phyloP scores from a whole-genome alignment of 2,797 vertebrate genomes.

The Sus cebifrons region DNA sequence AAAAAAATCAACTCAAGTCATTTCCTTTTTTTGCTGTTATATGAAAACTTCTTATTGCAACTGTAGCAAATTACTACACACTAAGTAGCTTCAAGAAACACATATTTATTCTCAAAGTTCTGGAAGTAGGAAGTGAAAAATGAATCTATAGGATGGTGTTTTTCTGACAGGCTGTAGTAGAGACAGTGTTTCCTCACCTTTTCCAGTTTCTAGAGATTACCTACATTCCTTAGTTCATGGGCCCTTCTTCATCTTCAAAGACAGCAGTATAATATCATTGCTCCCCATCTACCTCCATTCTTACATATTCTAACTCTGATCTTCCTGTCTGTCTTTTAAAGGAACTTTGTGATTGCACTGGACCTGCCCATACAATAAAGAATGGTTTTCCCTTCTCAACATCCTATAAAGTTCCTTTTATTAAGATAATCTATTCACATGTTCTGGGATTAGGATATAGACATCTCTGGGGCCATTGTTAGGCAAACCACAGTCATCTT shows the following conservation, averaged over 20 bases:
- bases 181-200: neutral
- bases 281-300: neutral
- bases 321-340: neutral
- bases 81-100: neutral
- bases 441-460: neutral
- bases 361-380: neutral
- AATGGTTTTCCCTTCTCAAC: neutral
- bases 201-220: neutral
- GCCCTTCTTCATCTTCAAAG: neutral
- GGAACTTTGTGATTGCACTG: neutral
- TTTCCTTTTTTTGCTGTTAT: neutral
- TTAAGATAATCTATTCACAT: neutral
- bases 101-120: neutral
- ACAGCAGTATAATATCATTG: neutral
- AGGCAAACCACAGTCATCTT: neutral
- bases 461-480: neutral
- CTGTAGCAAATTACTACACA: neutral
- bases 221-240: neutral
- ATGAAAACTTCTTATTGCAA: neutral
- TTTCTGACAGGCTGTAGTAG: neutral
- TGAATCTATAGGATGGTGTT: neutral
- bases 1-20: neutral
- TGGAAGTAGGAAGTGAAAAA: neutral
- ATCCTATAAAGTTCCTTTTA: neutral
- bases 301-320: neutral